A percentile compares a stretch with the other conserved stretches of the same genome.
Conservation (phyloP, 2,113 vertebrate genomes). For the Epinephelus cyanopodus region DNA sequence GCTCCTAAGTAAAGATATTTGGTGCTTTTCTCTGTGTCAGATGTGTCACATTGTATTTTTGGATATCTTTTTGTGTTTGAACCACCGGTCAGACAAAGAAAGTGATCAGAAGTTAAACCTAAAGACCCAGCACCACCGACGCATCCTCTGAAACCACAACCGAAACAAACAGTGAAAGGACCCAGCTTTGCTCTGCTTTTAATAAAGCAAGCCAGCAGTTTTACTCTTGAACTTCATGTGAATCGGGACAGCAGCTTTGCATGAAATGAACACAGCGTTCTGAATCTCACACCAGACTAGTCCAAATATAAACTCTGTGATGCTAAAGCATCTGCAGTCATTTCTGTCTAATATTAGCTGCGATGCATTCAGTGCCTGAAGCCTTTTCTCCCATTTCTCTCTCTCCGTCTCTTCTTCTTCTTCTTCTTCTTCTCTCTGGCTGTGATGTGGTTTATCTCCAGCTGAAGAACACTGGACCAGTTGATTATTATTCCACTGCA, state of each 20-base stretch:
- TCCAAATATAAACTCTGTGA: slow-evolving; percentile 45
- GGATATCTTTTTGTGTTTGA: background rate
- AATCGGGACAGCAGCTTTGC: slow-evolving; percentile 23
- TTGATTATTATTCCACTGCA: slow-evolving; percentile 47
- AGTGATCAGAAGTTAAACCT: background rate
- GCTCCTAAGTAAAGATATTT: background rate
- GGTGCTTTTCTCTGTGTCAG: background rate
- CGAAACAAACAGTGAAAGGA: background rate
- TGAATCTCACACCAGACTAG: slow-evolving; percentile 16
- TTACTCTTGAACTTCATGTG: background rate
- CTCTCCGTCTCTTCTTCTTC: background rate
- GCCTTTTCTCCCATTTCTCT: slow-evolving; percentile 14
- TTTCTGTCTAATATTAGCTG: slow-evolving; percentile 40
- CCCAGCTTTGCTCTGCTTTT: background rate
- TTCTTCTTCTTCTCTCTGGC: background rate
- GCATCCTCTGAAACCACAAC: background rate
- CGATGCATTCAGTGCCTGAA: slow-evolving; percentile 35
- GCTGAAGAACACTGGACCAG: slow-evolving; percentile 29
- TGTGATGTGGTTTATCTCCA: slow-evolving; percentile 41
- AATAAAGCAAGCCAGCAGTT: background rate
- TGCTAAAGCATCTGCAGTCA: slow-evolving; percentile 37
- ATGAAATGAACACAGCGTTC: slow-evolving; percentile 5
- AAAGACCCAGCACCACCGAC: background rate
- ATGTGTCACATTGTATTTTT: background rate
- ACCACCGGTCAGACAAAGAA: background rate